phyloP scores from a whole-genome alignment of 1,140 invertebrate genomes.

The Tigriopus japonicus region DNA sequence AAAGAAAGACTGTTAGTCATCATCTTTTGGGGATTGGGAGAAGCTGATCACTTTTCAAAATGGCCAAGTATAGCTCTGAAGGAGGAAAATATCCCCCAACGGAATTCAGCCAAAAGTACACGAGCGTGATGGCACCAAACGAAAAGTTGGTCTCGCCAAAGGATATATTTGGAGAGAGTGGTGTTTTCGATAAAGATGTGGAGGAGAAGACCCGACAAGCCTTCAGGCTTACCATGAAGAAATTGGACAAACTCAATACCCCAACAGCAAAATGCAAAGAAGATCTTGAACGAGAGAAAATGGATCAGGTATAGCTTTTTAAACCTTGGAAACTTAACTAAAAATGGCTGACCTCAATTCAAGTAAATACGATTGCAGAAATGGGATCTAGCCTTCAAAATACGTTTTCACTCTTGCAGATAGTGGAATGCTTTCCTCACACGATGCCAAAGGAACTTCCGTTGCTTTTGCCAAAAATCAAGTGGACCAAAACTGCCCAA shows the following conservation, averaged over 20 bases:
- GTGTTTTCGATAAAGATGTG: constrained; percentile 11
- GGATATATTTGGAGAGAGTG: constrained; percentile 12
- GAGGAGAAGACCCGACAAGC: constrained; percentile 13
- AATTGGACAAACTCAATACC: constrained; percentile 7
- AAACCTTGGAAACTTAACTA: background rate
- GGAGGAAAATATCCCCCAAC: constrained; percentile 12
- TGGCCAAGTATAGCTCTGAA: background rate
- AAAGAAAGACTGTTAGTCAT: too few species aligned
- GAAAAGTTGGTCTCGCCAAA: constrained; percentile 10
- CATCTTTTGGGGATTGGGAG: too few species aligned
- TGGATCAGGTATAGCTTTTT: constrained; percentile 12
- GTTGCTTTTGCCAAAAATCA: constrained; percentile 2
- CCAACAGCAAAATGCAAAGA: background rate
- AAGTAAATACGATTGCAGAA: too few species aligned
- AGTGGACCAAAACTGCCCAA: constrained; percentile 8
- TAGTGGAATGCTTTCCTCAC: constrained; percentile 14
- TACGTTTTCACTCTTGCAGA: background rate
- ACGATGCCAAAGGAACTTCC: constrained; percentile 10
- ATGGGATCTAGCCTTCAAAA: background rate
- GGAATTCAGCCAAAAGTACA: constrained; percentile 13
- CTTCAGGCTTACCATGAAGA: constrained; percentile 12
- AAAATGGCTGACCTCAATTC: background rate
- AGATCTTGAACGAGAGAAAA: constrained; percentile 1
- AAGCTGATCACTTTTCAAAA: background rate
- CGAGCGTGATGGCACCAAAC: constrained; percentile 8